These are phyloP conservation scores for Anneissia japonica DNA, from an alignment of 35 echinoderm and acorn worm genomes.

Conservation along the genomic window DNA sequence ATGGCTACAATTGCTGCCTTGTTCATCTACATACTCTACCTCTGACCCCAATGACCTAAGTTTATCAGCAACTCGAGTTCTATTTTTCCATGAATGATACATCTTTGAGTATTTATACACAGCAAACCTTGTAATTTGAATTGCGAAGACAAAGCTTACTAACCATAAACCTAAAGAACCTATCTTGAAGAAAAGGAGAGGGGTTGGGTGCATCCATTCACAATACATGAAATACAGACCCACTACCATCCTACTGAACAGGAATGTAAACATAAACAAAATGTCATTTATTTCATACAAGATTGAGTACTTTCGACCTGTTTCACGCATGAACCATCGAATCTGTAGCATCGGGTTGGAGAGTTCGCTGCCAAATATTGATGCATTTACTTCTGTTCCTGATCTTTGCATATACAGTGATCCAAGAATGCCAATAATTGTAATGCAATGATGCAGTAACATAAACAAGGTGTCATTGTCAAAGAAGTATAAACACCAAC, in stretches of 20 bases:
- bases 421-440: constrained; percentile 49
- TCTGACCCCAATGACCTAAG: too few species aligned
- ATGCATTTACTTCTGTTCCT: constrained; percentile 72
- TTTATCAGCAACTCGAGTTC: too few species aligned
- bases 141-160: constrained; percentile 62
- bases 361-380: constrained; percentile 76
- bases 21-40: too few species aligned
- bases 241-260: constrained; percentile 52
- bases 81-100: constrained; percentile 33
- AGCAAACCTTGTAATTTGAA: constrained; percentile 49
- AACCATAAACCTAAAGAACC: constrained; percentile 63
- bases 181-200: constrained; percentile 47
- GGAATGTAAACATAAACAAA: constrained; percentile 64
- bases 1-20: too few species aligned
- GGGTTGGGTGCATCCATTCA: constrained; percentile 47
- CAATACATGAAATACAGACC: constrained; percentile 58
- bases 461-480: constrained; percentile 50
- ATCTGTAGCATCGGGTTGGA: constrained; percentile 82
- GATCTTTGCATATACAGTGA: constrained; percentile 39
- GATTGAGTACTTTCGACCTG: constrained; percentile 30
- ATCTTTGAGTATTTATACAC: constrained; percentile 61
- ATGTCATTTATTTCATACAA: constrained; percentile 87
- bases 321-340: constrained; percentile 75
- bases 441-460: constrained; percentile 70
- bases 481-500: constrained; percentile 86